A percentile compares a stretch with the other conserved stretches of the same genome.
Conservation (phyloP, 2,888 invertebrate species). For the Tenthredo distinguenda region DNA sequence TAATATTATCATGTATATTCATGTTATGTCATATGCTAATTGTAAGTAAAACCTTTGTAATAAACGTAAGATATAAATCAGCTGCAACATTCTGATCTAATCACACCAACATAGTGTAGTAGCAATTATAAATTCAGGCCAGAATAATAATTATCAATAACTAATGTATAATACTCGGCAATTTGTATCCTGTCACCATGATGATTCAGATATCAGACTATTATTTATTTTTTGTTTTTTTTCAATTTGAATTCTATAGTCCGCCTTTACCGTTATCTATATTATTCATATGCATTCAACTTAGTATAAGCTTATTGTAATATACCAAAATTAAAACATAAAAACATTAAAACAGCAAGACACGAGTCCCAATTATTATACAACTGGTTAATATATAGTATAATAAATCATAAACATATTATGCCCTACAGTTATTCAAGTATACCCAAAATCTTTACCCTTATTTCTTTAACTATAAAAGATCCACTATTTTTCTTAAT, state of each 20-base stretch:
- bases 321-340: slow-evolving; percentile 5
- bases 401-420: not conserved
- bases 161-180: not conserved
- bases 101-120: not conserved
- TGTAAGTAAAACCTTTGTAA: not conserved
- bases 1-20: not conserved
- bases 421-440: not conserved
- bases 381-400: not conserved
- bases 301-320: not conserved
- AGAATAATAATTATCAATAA: not conserved
- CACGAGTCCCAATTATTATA: slow-evolving; percentile 13
- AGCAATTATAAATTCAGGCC: not conserved
- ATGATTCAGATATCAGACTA: not conserved
- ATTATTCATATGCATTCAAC: not conserved
- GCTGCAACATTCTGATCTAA: not conserved
- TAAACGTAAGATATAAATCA: not conserved
- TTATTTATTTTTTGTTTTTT: not conserved
- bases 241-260: not conserved
- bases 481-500: not conserved
- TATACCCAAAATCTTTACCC: not conserved
- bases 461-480: not conserved
- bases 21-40: not conserved
- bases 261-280: not conserved
- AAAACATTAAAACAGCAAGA: slow-evolving; percentile 16
- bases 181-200: not conserved